Conservation (phyloP, 35 echinoderm and acorn worm species). For the Strongylocentrotus purpuratus region DNA sequence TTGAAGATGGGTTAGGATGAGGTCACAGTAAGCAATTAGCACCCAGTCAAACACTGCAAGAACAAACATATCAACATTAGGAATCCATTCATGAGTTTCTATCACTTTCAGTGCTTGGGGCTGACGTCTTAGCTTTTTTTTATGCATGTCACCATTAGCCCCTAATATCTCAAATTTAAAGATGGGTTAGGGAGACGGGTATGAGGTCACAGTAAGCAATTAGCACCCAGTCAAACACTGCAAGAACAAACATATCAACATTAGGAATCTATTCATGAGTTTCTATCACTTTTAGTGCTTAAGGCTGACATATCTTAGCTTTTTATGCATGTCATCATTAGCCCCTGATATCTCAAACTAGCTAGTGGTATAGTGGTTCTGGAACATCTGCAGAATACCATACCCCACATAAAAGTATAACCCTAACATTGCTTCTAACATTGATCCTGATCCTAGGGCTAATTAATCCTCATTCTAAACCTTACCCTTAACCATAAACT, state of each 20-base stretch:
- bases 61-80: background rate
- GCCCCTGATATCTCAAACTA: too few species aligned
- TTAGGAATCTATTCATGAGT: background rate
- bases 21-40: background rate
- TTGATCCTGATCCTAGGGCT: too few species aligned
- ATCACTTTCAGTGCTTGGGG: background rate
- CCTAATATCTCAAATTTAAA: background rate
- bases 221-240: background rate
- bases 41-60: background rate
- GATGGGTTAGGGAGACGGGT: constrained; percentile 14
- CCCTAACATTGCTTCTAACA: too few species aligned
- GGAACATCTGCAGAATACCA: too few species aligned
- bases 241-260: constrained; percentile 12
- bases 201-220: background rate
- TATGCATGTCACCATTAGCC: too few species aligned
- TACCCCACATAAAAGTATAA: too few species aligned
- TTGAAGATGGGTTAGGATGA: constrained; percentile 7
- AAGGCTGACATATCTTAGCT: too few species aligned
- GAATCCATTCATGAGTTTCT: background rate
- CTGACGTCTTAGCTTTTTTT: too few species aligned
- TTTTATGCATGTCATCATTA: too few species aligned
- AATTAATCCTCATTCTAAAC: too few species aligned
- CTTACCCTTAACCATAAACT: too few species aligned
- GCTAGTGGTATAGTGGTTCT: too few species aligned
- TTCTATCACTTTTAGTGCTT: background rate